A percentile compares a stretch with the other conserved stretches of the same genome.
Conservation (phyloP, 2,797 vertebrate species). For the Cichlasoma orientale region DNA sequence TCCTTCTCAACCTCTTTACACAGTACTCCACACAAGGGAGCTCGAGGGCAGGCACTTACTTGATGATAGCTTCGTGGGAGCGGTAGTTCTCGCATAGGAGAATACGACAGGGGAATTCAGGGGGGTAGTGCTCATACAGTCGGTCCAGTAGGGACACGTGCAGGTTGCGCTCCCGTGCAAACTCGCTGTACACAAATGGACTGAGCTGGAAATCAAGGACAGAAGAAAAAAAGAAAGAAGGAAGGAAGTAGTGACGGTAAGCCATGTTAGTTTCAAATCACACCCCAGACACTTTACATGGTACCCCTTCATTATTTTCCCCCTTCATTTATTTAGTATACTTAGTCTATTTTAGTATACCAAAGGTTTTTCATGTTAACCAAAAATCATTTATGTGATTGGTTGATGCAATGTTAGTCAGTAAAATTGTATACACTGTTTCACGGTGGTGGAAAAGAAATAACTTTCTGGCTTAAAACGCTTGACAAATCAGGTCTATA, state of each 20-base stretch:
- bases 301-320: not conserved
- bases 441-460: too few species aligned
- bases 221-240: not conserved
- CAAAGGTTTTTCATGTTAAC: not conserved
- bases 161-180: slow-evolving; percentile 96
- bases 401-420: not conserved
- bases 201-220: slow-evolving; percentile 86
- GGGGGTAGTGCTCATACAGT: slow-evolving; percentile 97
- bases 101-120: slow-evolving; percentile 96
- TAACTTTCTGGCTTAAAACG: not conserved
- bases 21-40: slow-evolving; percentile 22
- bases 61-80: slow-evolving; percentile 99
- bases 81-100: slow-evolving; percentile 99
- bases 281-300: not conserved
- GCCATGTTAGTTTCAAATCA: slow-evolving; percentile 18
- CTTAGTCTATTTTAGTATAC: not conserved
- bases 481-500: too few species aligned
- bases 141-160: slow-evolving; percentile 96
- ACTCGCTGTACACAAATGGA: slow-evolving; percentile 99
- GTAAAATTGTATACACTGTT: not conserved
- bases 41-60: slow-evolving; percentile 88
- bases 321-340: not conserved
- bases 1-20: not conserved
- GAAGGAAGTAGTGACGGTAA: not conserved
- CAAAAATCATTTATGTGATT: not conserved